Evolutionary conservation across 2,797 vertebrate genomes (phyloP).

Genomic region (Rhinella marina): DNA sequence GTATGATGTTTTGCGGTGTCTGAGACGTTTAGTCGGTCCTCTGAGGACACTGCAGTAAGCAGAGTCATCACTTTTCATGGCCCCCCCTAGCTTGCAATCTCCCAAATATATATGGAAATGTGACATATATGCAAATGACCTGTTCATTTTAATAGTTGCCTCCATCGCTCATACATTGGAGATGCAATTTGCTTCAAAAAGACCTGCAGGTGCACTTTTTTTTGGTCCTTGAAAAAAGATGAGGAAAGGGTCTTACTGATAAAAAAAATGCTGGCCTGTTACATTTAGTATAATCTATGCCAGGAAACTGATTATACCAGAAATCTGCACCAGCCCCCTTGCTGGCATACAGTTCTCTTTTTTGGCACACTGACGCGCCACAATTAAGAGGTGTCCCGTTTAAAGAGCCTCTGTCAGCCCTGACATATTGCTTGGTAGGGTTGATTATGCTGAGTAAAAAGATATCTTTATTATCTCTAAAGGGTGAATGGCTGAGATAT

Average conservation of each 20-base stretch:
- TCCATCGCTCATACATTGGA: neutral
- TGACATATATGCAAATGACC: neutral
- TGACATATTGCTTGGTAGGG: no score
- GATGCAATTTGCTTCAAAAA: neutral
- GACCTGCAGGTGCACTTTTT: neutral
- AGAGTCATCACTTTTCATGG: conserved; percentile 10
- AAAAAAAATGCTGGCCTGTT: neutral
- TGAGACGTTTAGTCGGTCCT: conserved; percentile 19
- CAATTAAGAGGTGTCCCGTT: no score
- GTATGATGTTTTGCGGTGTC: conserved; percentile 26
- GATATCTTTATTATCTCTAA: no score
- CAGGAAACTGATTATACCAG: no score
- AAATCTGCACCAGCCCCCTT: no score
- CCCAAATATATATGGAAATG: neutral
- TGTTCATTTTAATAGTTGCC: neutral
- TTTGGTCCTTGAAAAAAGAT: neutral
- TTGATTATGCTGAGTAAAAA: no score
- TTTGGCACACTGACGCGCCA: no score
- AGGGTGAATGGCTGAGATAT: no score
- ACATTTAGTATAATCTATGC: no score
- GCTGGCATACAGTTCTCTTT: no score
- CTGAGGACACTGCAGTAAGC: conserved; percentile 49
- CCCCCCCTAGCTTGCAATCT: neutral
- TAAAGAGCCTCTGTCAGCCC: no score
- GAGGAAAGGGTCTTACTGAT: neutral